phyloP scores from a whole-genome alignment of 2,888 invertebrate genomes.

The Bombyx huttoni region DNA sequence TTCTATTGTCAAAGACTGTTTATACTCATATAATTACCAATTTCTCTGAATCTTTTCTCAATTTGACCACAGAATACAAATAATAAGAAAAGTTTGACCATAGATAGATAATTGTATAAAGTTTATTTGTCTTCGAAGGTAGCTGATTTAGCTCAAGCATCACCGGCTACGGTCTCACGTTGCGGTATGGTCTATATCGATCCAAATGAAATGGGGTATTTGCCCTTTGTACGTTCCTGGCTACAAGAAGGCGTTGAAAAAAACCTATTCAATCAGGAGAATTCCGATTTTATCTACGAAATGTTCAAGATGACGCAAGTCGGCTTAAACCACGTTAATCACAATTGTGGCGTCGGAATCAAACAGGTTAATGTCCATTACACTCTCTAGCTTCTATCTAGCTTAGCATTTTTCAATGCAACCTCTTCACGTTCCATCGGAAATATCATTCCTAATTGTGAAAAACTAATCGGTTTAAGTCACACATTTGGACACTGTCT shows the following conservation, averaged over 20 bases:
- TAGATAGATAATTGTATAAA: no score
- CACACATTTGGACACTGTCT: no score
- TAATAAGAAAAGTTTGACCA: no score
- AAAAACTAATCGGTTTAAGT: no score
- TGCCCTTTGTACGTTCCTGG: slow-evolving; percentile 87
- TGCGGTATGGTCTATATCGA: slow-evolving; percentile 95
- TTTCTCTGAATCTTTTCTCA: no score
- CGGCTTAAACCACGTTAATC: slow-evolving; percentile 77
- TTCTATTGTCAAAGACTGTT: no score
- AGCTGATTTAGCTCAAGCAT: slow-evolving; percentile 89
- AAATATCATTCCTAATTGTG: no score
- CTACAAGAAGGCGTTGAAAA: slow-evolving; percentile 64
- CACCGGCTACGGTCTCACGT: slow-evolving; percentile 89
- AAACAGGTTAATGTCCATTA: slow-evolving; percentile 70
- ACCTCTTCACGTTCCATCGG: no score
- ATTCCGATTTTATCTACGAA: slow-evolving; percentile 75
- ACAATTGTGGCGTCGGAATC: slow-evolving; percentile 80
- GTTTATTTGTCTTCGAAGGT: slow-evolving; percentile 43
- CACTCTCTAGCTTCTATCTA: neutral
- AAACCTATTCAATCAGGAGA: slow-evolving; percentile 64
- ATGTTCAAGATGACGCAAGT: slow-evolving; percentile 79
- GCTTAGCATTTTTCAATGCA: no score
- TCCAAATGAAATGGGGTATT: slow-evolving; percentile 84
- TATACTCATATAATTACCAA: no score
- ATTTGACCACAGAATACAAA: no score